A percentile compares a stretch with the other conserved stretches of the same genome.
phyloP scores from a whole-genome alignment of 2,797 vertebrate genomes.

The Lacerta agilis region DNA sequence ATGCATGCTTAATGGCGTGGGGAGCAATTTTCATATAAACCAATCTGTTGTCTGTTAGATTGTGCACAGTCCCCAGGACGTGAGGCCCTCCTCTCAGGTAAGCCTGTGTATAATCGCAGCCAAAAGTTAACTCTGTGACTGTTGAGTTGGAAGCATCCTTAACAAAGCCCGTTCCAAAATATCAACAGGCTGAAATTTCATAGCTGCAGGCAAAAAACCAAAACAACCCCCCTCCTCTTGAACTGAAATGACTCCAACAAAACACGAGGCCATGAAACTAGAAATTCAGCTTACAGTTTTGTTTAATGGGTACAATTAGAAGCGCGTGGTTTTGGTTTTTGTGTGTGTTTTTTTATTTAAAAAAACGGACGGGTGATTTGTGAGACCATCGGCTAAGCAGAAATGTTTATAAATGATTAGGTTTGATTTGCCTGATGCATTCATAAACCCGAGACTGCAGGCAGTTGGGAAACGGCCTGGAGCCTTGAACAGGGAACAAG shows the following conservation, averaged over 20 bases:
- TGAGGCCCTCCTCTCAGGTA: not conserved
- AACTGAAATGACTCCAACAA: conserved; percentile 45
- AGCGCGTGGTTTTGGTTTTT: conserved; percentile 36
- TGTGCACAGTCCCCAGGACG: not conserved
- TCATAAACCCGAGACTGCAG: conserved; percentile 64
- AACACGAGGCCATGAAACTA: conserved; percentile 60
- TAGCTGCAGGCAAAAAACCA: conserved; percentile 44
- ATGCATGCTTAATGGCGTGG: not conserved
- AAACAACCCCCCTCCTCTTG: conserved; percentile 23
- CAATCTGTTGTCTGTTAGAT: conserved; percentile 34
- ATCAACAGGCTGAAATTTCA: conserved; percentile 52
- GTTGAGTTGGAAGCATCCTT: not conserved
- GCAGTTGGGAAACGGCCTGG: conserved; percentile 65
- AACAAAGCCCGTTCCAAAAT: conserved; percentile 48
- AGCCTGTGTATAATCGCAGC: not conserved
- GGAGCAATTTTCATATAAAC: conserved; percentile 24
- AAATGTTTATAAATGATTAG: conserved; percentile 73
- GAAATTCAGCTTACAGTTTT: conserved; percentile 56
- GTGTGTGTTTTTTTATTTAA: too few relatives aligned
- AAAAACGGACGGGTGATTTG: conserved; percentile 40
- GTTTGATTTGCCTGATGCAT: conserved; percentile 70
- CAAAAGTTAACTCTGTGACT: not conserved
- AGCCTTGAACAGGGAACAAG: conserved; percentile 59
- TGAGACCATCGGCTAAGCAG: conserved; percentile 55
- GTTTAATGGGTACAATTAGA: conserved; percentile 62